Evolutionary conservation across 2,888 invertebrate genomes (phyloP).

Genomic region (Priocnemis perturbator): DNA sequence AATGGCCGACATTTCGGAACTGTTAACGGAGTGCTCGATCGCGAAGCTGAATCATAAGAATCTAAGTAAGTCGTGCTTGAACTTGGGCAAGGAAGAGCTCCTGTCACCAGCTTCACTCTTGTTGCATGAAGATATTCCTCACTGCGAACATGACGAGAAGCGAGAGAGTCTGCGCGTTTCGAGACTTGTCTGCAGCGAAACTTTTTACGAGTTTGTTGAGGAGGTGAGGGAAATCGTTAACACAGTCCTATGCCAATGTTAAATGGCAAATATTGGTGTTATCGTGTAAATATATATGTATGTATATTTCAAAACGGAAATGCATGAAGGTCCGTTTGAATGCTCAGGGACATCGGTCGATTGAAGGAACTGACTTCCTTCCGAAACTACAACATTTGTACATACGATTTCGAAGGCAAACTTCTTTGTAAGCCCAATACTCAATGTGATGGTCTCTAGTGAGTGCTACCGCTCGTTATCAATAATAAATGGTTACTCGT

Average conservation of each 20-base stretch:
- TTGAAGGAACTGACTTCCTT: no score
- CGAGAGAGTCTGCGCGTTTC: slow-evolving; percentile 64
- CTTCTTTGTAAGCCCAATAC: no score
- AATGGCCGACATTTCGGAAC: slow-evolving; percentile 64
- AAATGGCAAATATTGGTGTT: no score
- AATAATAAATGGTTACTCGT: no score
- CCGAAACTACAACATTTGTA: no score
- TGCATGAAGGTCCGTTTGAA: slow-evolving; percentile 4
- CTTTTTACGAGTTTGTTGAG: slow-evolving; percentile 65
- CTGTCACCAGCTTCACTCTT: slow-evolving; percentile 63
- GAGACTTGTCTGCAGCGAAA: slow-evolving; percentile 58
- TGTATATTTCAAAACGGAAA: slow-evolving; percentile 33
- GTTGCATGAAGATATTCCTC: slow-evolving; percentile 68
- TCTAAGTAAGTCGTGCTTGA: slow-evolving; percentile 67
- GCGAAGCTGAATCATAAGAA: slow-evolving; percentile 63
- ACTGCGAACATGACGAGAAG: slow-evolving; percentile 58
- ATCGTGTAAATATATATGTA: background rate
- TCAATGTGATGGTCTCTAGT: no score
- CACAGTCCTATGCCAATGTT: no score
- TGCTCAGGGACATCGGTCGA: no score
- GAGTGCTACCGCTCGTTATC: no score
- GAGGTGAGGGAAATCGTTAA: slow-evolving; percentile 62
- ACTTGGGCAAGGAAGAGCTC: slow-evolving; percentile 67
- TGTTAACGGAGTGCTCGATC: slow-evolving; percentile 64
- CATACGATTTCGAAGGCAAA: no score